These are phyloP conservation scores for Turdus rufiventris DNA, from an alignment of 2,113 vertebrate species.

Conservation along the genomic window DNA sequence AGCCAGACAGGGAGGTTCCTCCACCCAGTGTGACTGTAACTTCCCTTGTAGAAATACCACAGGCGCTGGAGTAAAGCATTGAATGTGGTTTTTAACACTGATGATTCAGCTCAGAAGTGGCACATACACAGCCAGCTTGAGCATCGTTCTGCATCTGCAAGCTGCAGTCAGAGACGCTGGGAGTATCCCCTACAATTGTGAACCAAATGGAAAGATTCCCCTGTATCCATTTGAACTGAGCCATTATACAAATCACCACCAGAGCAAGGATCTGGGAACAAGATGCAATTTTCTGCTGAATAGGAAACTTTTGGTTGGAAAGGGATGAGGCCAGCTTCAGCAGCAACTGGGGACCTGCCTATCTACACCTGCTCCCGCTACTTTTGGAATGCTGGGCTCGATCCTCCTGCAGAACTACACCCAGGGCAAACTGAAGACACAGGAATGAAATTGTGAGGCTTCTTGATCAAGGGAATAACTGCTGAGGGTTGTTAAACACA, in stretches of 20 bases:
- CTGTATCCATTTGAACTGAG: neutral
- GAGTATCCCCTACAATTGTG: neutral
- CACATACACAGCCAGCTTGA: neutral
- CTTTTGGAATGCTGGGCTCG: neutral
- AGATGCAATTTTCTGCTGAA: neutral
- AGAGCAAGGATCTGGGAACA: neutral
- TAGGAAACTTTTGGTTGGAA: neutral
- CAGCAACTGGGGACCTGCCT: neutral
- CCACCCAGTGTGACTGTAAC: constrained; percentile 53
- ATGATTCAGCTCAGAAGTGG: constrained; percentile 57
- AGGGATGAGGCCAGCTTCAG: neutral
- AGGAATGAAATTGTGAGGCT: neutral
- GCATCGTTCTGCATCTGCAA: neutral
- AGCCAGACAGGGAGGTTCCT: constrained; percentile 66
- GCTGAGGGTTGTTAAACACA: neutral
- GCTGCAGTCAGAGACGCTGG: neutral
- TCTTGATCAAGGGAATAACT: neutral
- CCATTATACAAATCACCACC: neutral
- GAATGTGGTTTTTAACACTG: constrained; percentile 45
- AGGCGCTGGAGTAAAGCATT: neutral
- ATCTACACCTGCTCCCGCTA: neutral
- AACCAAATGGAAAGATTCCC: neutral
- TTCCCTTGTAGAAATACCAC: constrained; percentile 61
- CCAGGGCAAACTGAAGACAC: neutral
- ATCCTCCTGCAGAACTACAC: neutral